Conservation (phyloP, 1,140 invertebrate species). For the Gonioctena quinquepunctata region DNA sequence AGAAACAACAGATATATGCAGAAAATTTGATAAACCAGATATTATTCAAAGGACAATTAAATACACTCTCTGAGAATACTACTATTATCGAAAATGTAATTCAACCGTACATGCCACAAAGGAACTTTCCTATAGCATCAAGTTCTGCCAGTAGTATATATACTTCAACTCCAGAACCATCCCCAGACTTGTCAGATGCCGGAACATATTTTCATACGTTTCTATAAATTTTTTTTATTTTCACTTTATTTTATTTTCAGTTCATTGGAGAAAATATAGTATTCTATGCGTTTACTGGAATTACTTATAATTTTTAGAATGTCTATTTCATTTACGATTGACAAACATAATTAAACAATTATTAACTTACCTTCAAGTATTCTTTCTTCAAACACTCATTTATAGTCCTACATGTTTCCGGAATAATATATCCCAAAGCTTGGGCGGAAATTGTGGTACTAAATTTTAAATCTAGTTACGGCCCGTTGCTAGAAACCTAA, state of each 20-base stretch:
- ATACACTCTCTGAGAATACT: neutral
- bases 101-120: neutral
- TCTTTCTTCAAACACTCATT: neutral
- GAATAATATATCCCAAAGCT: conserved; percentile 19
- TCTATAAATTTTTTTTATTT: neutral
- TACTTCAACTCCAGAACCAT: neutral
- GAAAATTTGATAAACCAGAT: neutral
- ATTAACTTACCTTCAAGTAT: neutral
- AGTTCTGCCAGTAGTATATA: neutral
- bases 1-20: neutral
- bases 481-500: conserved; percentile 21
- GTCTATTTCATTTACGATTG: neutral
- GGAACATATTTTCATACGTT: neutral
- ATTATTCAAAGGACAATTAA: neutral
- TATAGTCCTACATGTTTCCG: conserved; percentile 14
- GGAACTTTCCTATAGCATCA: conserved; percentile 6
- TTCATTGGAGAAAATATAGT: neutral
- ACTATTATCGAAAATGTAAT: neutral
- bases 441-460: conserved; percentile 15
- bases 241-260: neutral
- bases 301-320: conserved; percentile 2
- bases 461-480: conserved; percentile 25
- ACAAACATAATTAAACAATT: neutral
- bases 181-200: neutral
- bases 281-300: neutral